These are phyloP conservation scores for Drosophila mulleri DNA, from an alignment of 2,888 invertebrate species.

Conservation along the genomic window DNA sequence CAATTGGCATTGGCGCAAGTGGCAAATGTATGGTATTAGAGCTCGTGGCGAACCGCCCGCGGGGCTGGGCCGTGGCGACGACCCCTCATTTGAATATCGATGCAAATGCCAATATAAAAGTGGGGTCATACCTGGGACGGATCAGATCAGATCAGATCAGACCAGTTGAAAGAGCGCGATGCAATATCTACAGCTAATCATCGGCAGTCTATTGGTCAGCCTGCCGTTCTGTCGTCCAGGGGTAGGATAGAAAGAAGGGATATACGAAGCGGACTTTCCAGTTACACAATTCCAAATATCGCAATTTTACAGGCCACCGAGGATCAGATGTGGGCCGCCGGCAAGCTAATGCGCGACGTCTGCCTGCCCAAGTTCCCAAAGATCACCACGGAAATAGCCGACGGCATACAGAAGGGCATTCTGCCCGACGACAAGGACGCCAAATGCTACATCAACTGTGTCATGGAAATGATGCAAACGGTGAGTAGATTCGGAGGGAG, in stretches of 20 bases:
- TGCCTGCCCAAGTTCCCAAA: constrained; percentile 88
- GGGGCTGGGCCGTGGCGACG: constrained; percentile 8
- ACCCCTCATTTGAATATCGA: constrained; percentile 14
- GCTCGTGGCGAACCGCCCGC: neutral
- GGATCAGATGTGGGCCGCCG: constrained; percentile 88
- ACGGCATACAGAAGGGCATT: constrained; percentile 75
- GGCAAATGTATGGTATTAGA: constrained; percentile 29
- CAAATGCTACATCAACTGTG: constrained; percentile 87
- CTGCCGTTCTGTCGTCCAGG: constrained; percentile 40
- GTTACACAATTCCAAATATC: too few relatives aligned
- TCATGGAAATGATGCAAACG: constrained; percentile 86
- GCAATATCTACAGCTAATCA: constrained; percentile 23
- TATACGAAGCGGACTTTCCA: neutral
- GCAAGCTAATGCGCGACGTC: constrained; percentile 88
- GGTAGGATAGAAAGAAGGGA: constrained; percentile 15
- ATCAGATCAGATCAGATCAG: neutral
- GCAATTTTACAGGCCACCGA: constrained; percentile 78
- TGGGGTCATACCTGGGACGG: neutral
- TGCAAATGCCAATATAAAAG: constrained; percentile 36
- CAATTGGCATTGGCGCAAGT: constrained; percentile 5
- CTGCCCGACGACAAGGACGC: constrained; percentile 81
- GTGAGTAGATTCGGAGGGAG: constrained; percentile 79
- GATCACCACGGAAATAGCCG: constrained; percentile 75
- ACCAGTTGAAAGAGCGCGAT: constrained; percentile 16
- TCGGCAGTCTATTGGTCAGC: constrained; percentile 24